Evolutionary conservation across 2,113 vertebrate species (phyloP), one percentile per base, ranked within the genome.

Genomic region (Morone saxatilis): DNA sequence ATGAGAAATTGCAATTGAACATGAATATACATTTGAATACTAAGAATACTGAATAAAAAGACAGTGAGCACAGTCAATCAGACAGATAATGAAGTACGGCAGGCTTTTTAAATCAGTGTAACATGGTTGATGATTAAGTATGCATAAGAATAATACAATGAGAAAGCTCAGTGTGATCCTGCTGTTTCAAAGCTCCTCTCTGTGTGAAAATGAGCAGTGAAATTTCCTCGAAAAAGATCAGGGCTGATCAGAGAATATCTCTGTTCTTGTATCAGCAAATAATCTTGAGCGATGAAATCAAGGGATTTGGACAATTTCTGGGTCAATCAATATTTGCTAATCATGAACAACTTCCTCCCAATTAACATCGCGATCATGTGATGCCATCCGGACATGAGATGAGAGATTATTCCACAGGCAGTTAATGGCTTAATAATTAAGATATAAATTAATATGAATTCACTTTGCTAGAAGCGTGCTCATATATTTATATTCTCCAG

Each of bases 301-400:
- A 74, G 31, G 22, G 12, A 78, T 73, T 40, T 51, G 3, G 12
- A 63, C 12, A 20, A 54, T 73, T 89, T 89, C 70, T 70, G 78
- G 85, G 83, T 66, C 86, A 83, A 68, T 92, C 91, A 88, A 89
- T 91, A 69, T 67, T 83, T 81, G 61, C 71, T 81, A 79, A 86
- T 84, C 22, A 83, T 43, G 6, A 81, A 36, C 45, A 79, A 73
- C 71, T 83, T 85, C 85, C 76, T 79, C 45, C 47, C 51, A 62
- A 7, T 68, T 36, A 40, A 68, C 51, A 41, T 68, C 59, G 62
- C 81, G 56, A 50, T 45, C 38, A n/a, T 43, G 51, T 70, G 43
- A 84, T 60, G 13, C 14, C 63, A 74, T 53, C 50, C 57, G 48
- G n/a, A 20, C 25, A 51, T 63, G 19, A 56, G 10, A 61, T 36